These are phyloP conservation scores for Andrena haemorrhoa DNA, from an alignment of 2,888 invertebrate genomes.

Conservation along the genomic window DNA sequence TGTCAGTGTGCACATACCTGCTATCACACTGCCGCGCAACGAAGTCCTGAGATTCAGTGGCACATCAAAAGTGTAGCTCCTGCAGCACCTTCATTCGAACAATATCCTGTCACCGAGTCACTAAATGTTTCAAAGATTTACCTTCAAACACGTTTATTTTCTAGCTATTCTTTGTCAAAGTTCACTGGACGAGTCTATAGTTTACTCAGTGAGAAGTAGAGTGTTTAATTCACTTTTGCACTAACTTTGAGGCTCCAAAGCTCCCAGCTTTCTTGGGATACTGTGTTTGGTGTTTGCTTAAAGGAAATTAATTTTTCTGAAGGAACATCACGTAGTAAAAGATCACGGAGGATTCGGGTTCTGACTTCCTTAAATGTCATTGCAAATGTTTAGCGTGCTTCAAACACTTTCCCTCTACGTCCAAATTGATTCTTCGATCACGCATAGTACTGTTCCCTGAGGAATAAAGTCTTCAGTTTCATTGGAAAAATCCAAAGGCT, in stretches of 20 bases:
- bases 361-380: too few relatives aligned
- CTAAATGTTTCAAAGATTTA: neutral
- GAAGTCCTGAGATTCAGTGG: neutral
- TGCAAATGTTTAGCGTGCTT: too few relatives aligned
- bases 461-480: too few relatives aligned
- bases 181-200: neutral
- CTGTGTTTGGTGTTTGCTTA: neutral
- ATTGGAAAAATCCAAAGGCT: too few relatives aligned
- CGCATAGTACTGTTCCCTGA: too few relatives aligned
- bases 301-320: too few relatives aligned
- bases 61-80: neutral
- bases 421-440: too few relatives aligned
- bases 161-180: neutral
- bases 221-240: neutral
- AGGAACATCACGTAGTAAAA: too few relatives aligned
- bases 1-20: neutral
- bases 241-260: neutral
- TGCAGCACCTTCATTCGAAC: neutral
- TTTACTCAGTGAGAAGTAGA: neutral
- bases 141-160: neutral
- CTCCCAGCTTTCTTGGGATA: neutral
- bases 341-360: too few relatives aligned
- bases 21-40: neutral
- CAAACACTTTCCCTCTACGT: too few relatives aligned
- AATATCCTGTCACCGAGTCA: constrained; percentile 18